phyloP scores from a whole-genome alignment of 1,140 invertebrate genomes.

The Hirudo medicinalis region DNA sequence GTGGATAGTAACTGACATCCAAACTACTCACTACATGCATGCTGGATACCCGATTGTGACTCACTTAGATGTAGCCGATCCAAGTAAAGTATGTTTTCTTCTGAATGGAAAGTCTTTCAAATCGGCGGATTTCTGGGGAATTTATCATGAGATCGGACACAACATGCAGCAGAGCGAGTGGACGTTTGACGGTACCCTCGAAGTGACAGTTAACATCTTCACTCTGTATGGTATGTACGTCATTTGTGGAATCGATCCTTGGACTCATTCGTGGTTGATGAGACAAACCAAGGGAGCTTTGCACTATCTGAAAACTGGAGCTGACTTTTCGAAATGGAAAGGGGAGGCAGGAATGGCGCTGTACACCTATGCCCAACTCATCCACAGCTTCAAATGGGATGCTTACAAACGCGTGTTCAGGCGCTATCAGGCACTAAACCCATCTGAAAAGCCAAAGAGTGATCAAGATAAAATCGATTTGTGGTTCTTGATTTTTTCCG shows the following conservation, averaged over 20 bases:
- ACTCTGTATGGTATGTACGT: constrained; percentile 27
- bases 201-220: constrained; percentile 30
- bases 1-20: constrained; percentile 27
- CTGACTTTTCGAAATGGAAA: constrained; percentile 20
- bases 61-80: constrained; percentile 27
- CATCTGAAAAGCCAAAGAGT: constrained; percentile 19
- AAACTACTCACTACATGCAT: constrained; percentile 27
- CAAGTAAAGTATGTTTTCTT: constrained; percentile 21
- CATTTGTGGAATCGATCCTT: constrained; percentile 22
- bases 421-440: constrained; percentile 18
- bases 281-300: constrained; percentile 14
- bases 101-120: constrained; percentile 18
- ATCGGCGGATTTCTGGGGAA: constrained; percentile 25
- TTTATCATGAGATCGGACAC: constrained; percentile 29
- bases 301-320: constrained; percentile 25
- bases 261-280: constrained; percentile 26
- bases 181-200: constrained; percentile 26
- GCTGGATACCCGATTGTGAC: constrained; percentile 29
- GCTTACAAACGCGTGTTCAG: constrained; percentile 24
- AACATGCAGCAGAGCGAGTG: constrained; percentile 27
- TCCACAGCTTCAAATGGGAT: constrained; percentile 24
- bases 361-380: constrained; percentile 23
- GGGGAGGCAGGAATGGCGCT: constrained; percentile 22
- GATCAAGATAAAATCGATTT: constrained; percentile 24
- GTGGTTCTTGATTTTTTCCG: constrained; percentile 24